A percentile compares a stretch with the other conserved stretches of the same genome.
These are phyloP conservation scores for Luehdorfia chinensis DNA, from an alignment of 1,140 invertebrate species.

Conservation along the genomic window DNA sequence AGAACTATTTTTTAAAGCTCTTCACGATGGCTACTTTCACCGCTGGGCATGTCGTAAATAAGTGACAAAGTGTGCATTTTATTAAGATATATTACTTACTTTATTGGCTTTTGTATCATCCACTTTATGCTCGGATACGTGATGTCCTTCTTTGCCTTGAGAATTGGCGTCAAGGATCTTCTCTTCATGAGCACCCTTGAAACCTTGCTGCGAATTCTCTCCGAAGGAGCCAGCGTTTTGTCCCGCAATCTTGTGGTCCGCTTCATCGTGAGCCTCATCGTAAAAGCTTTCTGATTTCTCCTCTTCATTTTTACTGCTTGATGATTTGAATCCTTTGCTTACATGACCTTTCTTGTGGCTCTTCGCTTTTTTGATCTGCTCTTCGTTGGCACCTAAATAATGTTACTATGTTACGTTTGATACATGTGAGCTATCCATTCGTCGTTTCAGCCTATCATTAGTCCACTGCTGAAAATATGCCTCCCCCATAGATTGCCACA, in stretches of 20 bases:
- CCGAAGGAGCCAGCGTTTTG: constrained; percentile 76
- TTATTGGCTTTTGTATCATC: constrained; percentile 77
- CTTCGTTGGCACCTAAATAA: constrained; percentile 66
- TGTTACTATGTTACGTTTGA: no score
- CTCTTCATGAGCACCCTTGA: constrained; percentile 78
- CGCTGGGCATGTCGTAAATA: no score
- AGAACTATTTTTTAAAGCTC: no score
- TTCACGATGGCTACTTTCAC: no score
- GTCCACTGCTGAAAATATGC: no score
- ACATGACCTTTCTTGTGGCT: constrained; percentile 82
- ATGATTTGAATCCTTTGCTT: constrained; percentile 81
- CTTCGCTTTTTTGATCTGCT: constrained; percentile 73
- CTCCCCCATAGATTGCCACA: no score
- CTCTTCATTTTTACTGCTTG: constrained; percentile 82
- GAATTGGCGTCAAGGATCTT: constrained; percentile 74
- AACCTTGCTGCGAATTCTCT: constrained; percentile 73
- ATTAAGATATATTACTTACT: constrained; percentile 38
- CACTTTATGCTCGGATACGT: constrained; percentile 70
- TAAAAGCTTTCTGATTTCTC: constrained; percentile 82
- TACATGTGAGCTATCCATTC: no score
- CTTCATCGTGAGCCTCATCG: constrained; percentile 82
- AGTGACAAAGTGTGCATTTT: no score
- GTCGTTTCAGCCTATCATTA: no score
- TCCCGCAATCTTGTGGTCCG: constrained; percentile 75
- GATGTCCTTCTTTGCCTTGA: constrained; percentile 77